These are phyloP conservation scores for Archips xylosteana DNA, from an alignment of 2,888 invertebrate genomes.

Conservation along the genomic window DNA sequence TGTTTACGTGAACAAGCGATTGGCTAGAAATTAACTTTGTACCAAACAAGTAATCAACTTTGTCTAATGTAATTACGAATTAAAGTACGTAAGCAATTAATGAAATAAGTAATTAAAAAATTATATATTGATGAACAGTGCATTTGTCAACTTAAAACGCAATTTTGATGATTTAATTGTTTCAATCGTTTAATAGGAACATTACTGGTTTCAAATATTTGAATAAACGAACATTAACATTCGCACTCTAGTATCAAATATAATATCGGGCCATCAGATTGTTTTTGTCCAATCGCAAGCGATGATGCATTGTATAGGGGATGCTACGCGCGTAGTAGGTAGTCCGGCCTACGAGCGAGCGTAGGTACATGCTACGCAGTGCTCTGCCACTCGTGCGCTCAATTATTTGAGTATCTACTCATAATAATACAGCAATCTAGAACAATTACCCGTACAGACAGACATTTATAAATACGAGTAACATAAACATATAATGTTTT, in stretches of 20 bases:
- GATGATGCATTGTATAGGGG: background rate
- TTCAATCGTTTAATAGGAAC: no score
- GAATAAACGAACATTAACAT: no score
- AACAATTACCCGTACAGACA: no score
- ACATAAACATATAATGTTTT: no score
- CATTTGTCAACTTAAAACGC: background rate
- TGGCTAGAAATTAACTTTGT: slow-evolving; percentile 12
- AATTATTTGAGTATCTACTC: no score
- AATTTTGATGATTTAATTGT: no score
- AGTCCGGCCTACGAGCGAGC: background rate
- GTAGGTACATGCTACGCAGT: background rate
- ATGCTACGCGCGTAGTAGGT: slow-evolving; percentile 3
- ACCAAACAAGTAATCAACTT: slow-evolving; percentile 32
- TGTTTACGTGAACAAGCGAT: slow-evolving; percentile 17
- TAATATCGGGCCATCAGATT: background rate
- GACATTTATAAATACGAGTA: no score
- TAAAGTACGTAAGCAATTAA: slow-evolving; percentile 1
- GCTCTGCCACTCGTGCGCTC: no score
- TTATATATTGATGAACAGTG: background rate
- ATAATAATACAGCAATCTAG: no score
- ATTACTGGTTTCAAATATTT: no score
- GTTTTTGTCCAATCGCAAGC: background rate
- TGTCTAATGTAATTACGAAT: slow-evolving; percentile 19
- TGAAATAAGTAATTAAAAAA: slow-evolving; percentile 6
- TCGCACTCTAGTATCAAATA: background rate